Evolutionary conservation across 2,888 invertebrate genomes (phyloP), one percentile per base, ranked within the genome.

Genomic region (Leuctra nigra): DNA sequence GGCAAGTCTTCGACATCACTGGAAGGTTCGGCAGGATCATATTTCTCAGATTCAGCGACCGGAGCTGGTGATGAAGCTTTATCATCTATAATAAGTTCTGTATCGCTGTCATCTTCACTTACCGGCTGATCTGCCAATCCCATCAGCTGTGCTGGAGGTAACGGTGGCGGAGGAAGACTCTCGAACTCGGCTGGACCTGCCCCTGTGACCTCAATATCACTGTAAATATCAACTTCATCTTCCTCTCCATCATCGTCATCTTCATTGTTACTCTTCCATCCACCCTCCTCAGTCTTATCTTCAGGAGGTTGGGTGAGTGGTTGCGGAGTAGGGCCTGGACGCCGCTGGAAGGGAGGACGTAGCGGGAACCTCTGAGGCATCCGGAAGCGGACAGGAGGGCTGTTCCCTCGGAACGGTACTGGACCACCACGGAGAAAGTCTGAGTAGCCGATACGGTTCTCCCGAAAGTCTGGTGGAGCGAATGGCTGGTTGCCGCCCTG

Each of bases 191-290:
- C 14, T 20, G n/a, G 48, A 46, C 6, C 54, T 50, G 23, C 44
- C 47, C 6, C 50, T 38, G 13, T 38, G 47, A 47, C 53, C 62
- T 41, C 64, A 16, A 65, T 73, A 66, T 81, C 81, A 44, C 82
- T 80, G 61, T 83, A 82, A 61, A 80, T 79, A 64, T 82, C 83
- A 62, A 82, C 77, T 63, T 83, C 81, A 36, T 79, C 73, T 60
- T 82, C 80, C 38, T 70, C 69, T 39, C 66, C 66, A 44, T 66
- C 68, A 22, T 64, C 59, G 6, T 57, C 48, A 18, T 60, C 54
- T 4, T 56, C 56, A 3, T 44, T 52, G 18, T 48, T 24, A n/a
- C 35, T 35, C 36, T 47, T 48, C 20, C 59, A 46, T n/a, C 47
- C 47, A 13, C 16, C 11, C 53, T 53, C 39, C 25, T 56, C 52